phyloP scores from a whole-genome alignment of 2,888 invertebrate genomes.

The Sussaba pulchella region DNA sequence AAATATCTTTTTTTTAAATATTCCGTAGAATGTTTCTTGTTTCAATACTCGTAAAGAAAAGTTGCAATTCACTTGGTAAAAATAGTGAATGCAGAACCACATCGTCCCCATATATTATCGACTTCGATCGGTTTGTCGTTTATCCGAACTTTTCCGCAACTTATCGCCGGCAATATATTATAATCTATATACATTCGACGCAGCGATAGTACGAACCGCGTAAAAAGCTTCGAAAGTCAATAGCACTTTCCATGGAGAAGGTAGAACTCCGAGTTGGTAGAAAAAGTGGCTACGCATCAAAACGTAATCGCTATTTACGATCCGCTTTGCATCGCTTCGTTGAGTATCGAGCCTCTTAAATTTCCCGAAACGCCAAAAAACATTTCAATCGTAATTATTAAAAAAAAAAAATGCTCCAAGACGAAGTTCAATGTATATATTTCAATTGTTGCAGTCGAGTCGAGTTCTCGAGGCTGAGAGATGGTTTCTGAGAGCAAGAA shows the following conservation, averaged over 20 bases:
- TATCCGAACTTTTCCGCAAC: constrained; percentile 21
- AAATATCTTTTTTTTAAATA: too few species aligned
- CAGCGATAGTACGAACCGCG: constrained; percentile 6
- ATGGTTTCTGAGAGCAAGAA: constrained; percentile 94
- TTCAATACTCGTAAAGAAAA: not conserved
- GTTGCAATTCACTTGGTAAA: not conserved
- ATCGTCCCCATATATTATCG: constrained; percentile 13
- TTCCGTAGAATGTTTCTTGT: too few species aligned
- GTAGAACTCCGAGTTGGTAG: not conserved
- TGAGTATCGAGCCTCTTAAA: constrained; percentile 4
- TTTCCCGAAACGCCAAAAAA: not conserved
- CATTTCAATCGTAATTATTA: not conserved
- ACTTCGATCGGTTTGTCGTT: constrained; percentile 18
- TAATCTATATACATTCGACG: too few species aligned
- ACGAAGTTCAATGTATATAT: constrained; percentile 42
- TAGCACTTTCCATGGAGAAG: constrained; percentile 30
- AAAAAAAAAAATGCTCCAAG: not conserved
- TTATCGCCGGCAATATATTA: constrained; percentile 29
- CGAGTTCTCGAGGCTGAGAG: constrained; percentile 93
- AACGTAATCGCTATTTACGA: constrained; percentile 34
- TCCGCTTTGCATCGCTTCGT: not conserved
- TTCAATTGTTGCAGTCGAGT: constrained; percentile 88
- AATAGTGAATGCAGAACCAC: constrained; percentile 8
- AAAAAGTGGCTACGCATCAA: constrained; percentile 18
- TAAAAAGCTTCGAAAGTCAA: constrained; percentile 30